Evolutionary conservation across 35 echinoderm and acorn worm species (phyloP), one percentile per base, ranked within the genome.

Genomic region (Ophioderma brevispina): DNA sequence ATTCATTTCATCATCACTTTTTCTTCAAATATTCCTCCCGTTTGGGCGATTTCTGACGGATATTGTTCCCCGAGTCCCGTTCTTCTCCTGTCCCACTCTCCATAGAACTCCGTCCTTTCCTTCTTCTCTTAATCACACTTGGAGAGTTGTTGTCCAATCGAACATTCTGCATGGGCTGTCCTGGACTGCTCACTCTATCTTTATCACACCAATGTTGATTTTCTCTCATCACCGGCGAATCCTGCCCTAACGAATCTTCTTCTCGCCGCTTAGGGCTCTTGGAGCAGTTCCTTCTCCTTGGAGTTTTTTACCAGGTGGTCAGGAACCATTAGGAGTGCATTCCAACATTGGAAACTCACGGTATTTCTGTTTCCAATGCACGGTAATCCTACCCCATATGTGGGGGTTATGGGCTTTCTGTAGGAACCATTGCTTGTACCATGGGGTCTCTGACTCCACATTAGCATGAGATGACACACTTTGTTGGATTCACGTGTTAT

Each of bases 281-380:
- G 28, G 46, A 55, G 35, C 52, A 21, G 31, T 37, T 33, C 33
- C 52, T 37, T 70, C 83, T 13, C 70, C 83, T 59, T 15, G 52
- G 83, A 17, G 14, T 30, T 84, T 84, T 33, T 46, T 84, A 17
- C 38, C 81, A 6, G 38, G 81, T 18, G 83, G 36, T 37, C 70
- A 33, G 25, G 83, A 39, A 37, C 83, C 55, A 35, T 59, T 85
- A 33, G 83, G 83, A 64, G 46, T 85, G 36, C 70, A 36, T 52
- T 52, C 31, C 81, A 8, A 85, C 37, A 85, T 37, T 85, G 52
- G 13, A 21, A 11, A 1, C 13, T 37, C 1, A 64, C 63, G 35
- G 35, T 59, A 33, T 35, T 49, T 4, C 37, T 63, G 52, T 85
- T 85, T 33, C 13, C 31, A 40, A 31, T 36, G 83, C 39, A 37